phyloP scores from a whole-genome alignment of 1,140 invertebrate genomes.

The Drosophila prosaltans region DNA sequence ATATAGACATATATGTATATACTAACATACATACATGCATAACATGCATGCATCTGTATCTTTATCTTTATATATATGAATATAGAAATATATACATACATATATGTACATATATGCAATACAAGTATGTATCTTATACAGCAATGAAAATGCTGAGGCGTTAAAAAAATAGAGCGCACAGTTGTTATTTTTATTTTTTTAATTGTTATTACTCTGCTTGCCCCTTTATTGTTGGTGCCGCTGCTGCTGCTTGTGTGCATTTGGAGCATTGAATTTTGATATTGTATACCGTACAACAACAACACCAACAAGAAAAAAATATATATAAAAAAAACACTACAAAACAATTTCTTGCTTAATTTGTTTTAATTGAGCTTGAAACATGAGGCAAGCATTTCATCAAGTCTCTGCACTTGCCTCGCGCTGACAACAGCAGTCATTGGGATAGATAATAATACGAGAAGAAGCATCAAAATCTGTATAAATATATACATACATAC shows the following conservation, averaged over 20 bases:
- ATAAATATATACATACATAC: not conserved
- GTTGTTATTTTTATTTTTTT: constrained; percentile 77
- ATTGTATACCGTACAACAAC: constrained; percentile 28
- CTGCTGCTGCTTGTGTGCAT: constrained; percentile 19
- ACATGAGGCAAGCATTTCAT: constrained; percentile 59
- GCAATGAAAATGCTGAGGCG: constrained; percentile 77
- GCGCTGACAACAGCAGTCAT: not conserved
- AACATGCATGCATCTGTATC: constrained; percentile 39
- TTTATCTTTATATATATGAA: constrained; percentile 24
- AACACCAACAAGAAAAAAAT: not conserved
- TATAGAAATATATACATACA: constrained; percentile 38
- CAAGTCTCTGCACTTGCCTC: not conserved
- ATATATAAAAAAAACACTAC: constrained; percentile 16
- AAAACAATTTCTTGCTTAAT: constrained; percentile 64
- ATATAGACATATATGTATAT: constrained; percentile 24
- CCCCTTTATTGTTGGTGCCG: constrained; percentile 17
- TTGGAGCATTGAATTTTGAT: constrained; percentile 63
- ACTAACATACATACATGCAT: constrained; percentile 16
- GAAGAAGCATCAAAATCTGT: not conserved
- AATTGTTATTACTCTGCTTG: constrained; percentile 71
- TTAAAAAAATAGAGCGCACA: constrained; percentile 79
- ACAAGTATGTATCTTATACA: constrained; percentile 37
- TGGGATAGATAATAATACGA: no score
- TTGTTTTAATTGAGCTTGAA: constrained; percentile 77
- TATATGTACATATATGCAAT: constrained; percentile 22